These are phyloP conservation scores for Papilio machaon DNA, from an alignment of 1,140 invertebrate genomes.

Conservation along the genomic window DNA sequence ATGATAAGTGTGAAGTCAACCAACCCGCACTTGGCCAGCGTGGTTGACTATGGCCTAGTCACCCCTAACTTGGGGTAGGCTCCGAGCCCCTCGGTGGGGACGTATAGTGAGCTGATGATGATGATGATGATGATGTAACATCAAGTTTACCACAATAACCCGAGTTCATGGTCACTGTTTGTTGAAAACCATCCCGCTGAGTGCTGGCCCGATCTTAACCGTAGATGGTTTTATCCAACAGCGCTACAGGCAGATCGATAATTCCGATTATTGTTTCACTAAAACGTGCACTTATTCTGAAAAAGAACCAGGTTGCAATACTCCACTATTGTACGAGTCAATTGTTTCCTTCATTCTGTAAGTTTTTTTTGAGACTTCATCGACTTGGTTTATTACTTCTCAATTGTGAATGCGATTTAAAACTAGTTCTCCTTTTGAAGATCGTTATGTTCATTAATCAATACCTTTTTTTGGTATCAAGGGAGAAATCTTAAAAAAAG, in stretches of 20 bases:
- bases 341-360: conserved; percentile 25
- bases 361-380: conserved; percentile 26
- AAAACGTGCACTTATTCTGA: conserved; percentile 38
- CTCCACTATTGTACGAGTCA: conserved; percentile 14
- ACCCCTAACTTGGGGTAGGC: too few relatives aligned
- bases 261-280: conserved; percentile 50
- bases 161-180: conserved; percentile 30
- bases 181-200: conserved; percentile 60
- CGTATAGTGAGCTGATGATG: too few relatives aligned
- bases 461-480: neutral
- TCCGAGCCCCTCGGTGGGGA: too few relatives aligned
- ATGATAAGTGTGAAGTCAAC: too few relatives aligned
- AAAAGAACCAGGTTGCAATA: conserved; percentile 16
- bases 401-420: neutral
- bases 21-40: too few relatives aligned
- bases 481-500: neutral
- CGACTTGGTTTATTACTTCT: conserved; percentile 6
- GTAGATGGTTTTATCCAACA: conserved; percentile 73
- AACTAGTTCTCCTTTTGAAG: neutral
- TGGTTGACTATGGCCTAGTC: too few relatives aligned
- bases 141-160: neutral
- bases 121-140: too few relatives aligned
- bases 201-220: conserved; percentile 76
- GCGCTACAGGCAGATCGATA: conserved; percentile 50
- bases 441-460: neutral